Percentiles rank a stretch among this genome's conserved stretches.
Conservation (phyloP, 2,113 vertebrate genomes). For the Centropus unirufus region DNA sequence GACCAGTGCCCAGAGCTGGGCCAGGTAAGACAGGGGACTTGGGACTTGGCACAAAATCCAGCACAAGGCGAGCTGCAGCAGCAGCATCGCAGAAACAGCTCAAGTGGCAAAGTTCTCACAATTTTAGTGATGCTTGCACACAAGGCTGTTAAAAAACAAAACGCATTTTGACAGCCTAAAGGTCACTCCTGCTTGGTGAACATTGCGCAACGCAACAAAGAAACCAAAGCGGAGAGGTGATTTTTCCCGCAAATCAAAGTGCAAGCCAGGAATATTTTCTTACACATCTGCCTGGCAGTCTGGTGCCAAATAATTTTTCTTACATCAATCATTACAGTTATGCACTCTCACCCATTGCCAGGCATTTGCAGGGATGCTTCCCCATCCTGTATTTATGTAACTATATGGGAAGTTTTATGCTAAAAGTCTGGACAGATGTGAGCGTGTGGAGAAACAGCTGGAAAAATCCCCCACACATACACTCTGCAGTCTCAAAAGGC, state of each 20-base stretch:
- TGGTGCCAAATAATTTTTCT: background rate
- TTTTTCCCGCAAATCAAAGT: background rate
- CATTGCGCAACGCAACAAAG: background rate
- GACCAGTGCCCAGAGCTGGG: background rate
- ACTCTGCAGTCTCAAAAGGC: background rate
- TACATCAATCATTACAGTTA: background rate
- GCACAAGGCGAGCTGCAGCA: rapidly evolving
- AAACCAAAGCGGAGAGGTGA: background rate
- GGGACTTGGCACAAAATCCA: background rate
- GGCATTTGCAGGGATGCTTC: background rate
- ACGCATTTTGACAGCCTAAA: background rate
- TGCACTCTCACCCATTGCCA: background rate
- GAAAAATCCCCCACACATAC: background rate
- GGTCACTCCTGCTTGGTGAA: background rate
- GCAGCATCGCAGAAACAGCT: background rate
- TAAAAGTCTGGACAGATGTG: background rate
- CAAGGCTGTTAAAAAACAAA: background rate
- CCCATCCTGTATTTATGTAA: background rate
- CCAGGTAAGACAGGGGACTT: background rate
- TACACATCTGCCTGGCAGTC: background rate
- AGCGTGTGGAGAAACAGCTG: background rate
- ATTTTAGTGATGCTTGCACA: background rate
- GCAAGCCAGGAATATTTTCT: background rate
- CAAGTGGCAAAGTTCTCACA: background rate
- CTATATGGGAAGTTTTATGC: background rate